These are phyloP conservation scores for Brachyhypopomus occidentalis DNA, from an alignment of 2,113 vertebrate genomes.

Conservation along the genomic window DNA sequence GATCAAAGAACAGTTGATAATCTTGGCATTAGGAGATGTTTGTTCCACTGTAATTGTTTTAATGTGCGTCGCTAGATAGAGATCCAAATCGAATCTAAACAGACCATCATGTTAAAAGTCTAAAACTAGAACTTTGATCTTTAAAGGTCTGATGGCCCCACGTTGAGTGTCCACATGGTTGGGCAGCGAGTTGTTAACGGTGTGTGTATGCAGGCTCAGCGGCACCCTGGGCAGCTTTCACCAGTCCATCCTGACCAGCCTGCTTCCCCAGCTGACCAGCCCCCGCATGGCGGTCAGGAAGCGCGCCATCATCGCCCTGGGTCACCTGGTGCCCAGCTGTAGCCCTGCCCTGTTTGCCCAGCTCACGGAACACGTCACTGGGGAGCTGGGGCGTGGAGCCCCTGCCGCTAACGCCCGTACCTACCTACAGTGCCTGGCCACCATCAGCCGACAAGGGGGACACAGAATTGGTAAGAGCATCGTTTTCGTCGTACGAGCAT, in stretches of 20 bases:
- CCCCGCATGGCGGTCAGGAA: slow-evolving; percentile 91
- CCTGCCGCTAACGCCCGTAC: slow-evolving; percentile 83
- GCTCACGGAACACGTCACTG: slow-evolving; percentile 85
- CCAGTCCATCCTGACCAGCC: slow-evolving; percentile 85
- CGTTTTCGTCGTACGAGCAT: not conserved
- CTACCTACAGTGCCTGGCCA: slow-evolving; percentile 90
- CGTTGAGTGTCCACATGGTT: no score
- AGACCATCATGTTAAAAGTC: no score
- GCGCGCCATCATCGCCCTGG: slow-evolving; percentile 86
- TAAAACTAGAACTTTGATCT: not conserved
- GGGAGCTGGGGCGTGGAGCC: slow-evolving; percentile 73
- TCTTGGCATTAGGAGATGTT: not conserved
- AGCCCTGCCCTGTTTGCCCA: slow-evolving; percentile 84
- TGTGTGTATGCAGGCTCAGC: slow-evolving; percentile 77
- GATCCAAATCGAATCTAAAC: no score
- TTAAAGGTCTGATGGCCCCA: not conserved
- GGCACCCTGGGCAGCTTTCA: slow-evolving; percentile 85
- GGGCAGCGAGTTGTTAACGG: not conserved
- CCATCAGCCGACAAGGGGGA: slow-evolving; percentile 88
- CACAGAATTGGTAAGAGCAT: slow-evolving; percentile 84
- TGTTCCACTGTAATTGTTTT: not conserved
- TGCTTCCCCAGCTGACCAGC: slow-evolving; percentile 89
- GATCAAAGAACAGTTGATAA: no score
- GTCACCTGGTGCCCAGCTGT: slow-evolving; percentile 89
- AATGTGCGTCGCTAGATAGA: not conserved